phyloP scores from a whole-genome alignment of 2,113 vertebrate genomes.

The Acrocephalus arundinaceus region DNA sequence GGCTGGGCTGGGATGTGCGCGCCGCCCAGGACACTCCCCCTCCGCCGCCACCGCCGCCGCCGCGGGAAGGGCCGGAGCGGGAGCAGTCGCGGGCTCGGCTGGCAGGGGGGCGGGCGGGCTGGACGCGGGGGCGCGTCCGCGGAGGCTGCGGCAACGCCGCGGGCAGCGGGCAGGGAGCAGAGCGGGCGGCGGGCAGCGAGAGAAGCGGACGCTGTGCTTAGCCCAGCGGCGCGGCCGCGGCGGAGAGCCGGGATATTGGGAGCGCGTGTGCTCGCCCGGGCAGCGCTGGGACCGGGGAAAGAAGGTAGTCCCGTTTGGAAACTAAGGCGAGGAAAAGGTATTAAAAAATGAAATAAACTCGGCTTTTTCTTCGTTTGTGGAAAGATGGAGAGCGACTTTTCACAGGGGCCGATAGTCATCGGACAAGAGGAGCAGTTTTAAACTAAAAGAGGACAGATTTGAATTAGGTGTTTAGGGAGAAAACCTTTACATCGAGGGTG shows the following conservation, averaged over 20 bases:
- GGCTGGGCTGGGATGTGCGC: not conserved
- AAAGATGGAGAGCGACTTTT: not conserved
- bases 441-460: not conserved
- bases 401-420: not conserved
- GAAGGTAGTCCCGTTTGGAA: not conserved
- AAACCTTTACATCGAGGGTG: not conserved
- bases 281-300: not conserved
- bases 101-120: not conserved
- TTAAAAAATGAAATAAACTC: not conserved
- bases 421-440: not conserved
- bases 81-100: slow-evolving; percentile 8
- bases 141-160: not conserved
- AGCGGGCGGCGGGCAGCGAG: not conserved
- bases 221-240: too few species aligned
- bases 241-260: not conserved
- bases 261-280: not conserved
- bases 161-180: not conserved
- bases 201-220: too few species aligned
- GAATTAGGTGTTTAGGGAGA: not conserved
- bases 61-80: not conserved
- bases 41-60: not conserved
- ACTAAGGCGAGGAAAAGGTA: not conserved
- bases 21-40: slow-evolving; percentile 58
- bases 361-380: not conserved
- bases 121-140: not conserved